phyloP scores from a whole-genome alignment of 2,888 invertebrate genomes.

The Heterodera filipjevi region DNA sequence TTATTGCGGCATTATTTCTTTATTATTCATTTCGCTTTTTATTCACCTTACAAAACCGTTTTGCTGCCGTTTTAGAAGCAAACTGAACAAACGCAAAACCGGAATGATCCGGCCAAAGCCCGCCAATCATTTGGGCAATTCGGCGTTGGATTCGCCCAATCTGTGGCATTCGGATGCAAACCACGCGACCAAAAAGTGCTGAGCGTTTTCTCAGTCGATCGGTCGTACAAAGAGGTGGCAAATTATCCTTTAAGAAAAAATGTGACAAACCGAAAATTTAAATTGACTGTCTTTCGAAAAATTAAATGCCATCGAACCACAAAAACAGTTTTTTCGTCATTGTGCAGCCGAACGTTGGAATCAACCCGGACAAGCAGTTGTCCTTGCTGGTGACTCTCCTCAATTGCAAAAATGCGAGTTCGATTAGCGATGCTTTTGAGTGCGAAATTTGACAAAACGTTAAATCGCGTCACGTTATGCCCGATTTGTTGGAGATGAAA shows the following conservation, averaged over 20 bases:
- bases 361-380: conserved; percentile 25
- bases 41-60: conserved; percentile 45
- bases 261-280: conserved; percentile 5
- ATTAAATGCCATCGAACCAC: conserved; percentile 33
- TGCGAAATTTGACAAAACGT: conserved; percentile 33
- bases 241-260: conserved; percentile 34
- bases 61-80: conserved; percentile 42
- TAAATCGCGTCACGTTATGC: conserved; percentile 7
- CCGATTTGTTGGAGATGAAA: conserved; percentile 16
- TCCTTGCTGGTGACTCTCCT: background rate
- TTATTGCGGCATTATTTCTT: background rate
- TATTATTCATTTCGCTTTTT: background rate
- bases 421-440: conserved; percentile 42
- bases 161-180: conserved; percentile 37
- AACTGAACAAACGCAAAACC: conserved; percentile 45
- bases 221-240: conserved; percentile 38
- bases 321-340: conserved; percentile 45
- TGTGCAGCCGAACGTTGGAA: conserved; percentile 20
- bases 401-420: conserved; percentile 39
- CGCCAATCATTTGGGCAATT: conserved; percentile 14
- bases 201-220: conserved; percentile 36
- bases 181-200: conserved; percentile 40
- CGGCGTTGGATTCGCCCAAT: conserved; percentile 35
- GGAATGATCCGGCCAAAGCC: conserved; percentile 33
- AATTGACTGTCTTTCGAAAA: too few relatives aligned